Percentiles rank a stretch among this genome's conserved stretches.
Evolutionary conservation across 2,888 invertebrate species (phyloP).

Genomic region (Elysia crispata): DNA sequence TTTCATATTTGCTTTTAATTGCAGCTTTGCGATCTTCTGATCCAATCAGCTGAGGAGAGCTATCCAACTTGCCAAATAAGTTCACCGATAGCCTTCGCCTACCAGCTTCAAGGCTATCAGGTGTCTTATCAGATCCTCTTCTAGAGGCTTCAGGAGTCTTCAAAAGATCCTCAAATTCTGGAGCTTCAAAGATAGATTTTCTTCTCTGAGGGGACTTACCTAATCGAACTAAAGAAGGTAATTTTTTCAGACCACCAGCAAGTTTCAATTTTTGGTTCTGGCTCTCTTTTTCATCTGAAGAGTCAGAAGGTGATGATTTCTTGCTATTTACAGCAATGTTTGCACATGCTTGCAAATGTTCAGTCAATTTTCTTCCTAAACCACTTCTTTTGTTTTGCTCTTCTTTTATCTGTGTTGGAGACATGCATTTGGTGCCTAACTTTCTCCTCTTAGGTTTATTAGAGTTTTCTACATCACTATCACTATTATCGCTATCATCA

Average conservation of each 20-base stretch:
- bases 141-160: conserved; percentile 41
- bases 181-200: conserved; percentile 45
- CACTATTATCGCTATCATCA: background rate
- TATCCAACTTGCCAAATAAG: conserved; percentile 24
- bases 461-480: conserved; percentile 29
- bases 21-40: background rate
- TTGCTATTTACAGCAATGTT: background rate
- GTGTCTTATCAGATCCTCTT: conserved; percentile 44
- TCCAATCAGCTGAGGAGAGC: background rate
- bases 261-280: background rate
- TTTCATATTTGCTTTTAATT: background rate
- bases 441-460: conserved; percentile 3
- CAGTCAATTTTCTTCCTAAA: background rate
- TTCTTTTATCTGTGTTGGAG: background rate
- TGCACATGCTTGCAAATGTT: background rate
- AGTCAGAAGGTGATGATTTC: too few species aligned
- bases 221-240: background rate
- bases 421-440: background rate
- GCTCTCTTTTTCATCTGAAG: background rate
- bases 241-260: background rate
- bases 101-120: conserved; percentile 43
- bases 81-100: conserved; percentile 43
- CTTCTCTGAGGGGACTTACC: conserved; percentile 35
- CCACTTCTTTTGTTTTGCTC: background rate
- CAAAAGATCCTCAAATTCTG: conserved; percentile 34